These are phyloP conservation scores for Lucifuga dentata DNA, from an alignment of 2,113 vertebrate species.

Conservation along the genomic window DNA sequence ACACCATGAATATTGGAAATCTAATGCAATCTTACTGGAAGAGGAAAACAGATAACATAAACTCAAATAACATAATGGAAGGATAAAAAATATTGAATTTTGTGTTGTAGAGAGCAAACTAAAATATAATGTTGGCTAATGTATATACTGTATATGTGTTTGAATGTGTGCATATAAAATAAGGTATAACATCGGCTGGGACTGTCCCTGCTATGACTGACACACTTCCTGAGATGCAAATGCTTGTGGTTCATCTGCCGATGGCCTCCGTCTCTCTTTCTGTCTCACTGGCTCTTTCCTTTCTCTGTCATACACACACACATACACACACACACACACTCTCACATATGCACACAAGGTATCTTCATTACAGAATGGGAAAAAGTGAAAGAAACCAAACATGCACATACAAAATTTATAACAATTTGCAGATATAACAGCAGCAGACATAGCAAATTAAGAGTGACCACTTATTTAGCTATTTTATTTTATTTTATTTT, in stretches of 20 bases:
- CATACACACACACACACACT: background rate
- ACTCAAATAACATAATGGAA: slow-evolving; percentile 48
- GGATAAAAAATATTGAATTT: slow-evolving; percentile 40
- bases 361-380: no score
- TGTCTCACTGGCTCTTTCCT: background rate
- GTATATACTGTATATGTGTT: background rate
- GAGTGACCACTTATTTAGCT: no score
- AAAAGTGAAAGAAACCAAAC: no score
- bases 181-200: slow-evolving; percentile 53
- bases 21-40: slow-evolving; percentile 76
- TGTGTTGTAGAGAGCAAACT: slow-evolving; percentile 9
- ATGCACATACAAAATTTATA: no score
- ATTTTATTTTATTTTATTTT: no score
- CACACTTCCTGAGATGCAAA: slow-evolving; percentile 79
- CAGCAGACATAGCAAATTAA: background rate
- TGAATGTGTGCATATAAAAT: slow-evolving; percentile 18
- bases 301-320: no score
- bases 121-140: no score
- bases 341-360: background rate
- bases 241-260: slow-evolving; percentile 53
- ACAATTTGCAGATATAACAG: no score
- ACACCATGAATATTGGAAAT: slow-evolving; percentile 74
- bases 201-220: slow-evolving; percentile 70
- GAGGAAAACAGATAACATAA: slow-evolving; percentile 67
- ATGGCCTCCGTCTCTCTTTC: slow-evolving; percentile 31